Base-by-base conservation (phyloP, 2,888 invertebrate species). In the Eilema sororculum region DNA sequence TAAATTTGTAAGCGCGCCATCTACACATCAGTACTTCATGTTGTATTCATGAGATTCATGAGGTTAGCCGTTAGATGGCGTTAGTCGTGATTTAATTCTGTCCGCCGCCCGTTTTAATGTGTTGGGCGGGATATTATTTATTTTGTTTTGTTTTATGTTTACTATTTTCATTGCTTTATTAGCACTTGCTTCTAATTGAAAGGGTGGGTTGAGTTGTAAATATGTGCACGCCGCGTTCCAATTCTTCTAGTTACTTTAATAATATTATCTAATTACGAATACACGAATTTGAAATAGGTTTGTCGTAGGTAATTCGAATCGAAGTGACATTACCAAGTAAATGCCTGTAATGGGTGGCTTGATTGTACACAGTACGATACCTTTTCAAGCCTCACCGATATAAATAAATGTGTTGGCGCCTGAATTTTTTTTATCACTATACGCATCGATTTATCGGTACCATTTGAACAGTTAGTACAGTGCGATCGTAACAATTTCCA, bases 11-110 rank as follows among this genome's bases (percentile, higher is more conserved):
- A 79, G 81, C 90, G 82, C 89, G 92, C 92, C 93, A 92, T 92
- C 93, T 92, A 89, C 84, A 82, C 80, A 84, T 84, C 81, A 84
- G 69, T 68, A 75, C 73, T 79, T 88, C 90, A 92, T 93, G 92
- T 91, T 87, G 78, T 90, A 93, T 93, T 90, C 93, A 94, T 93
- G 90, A 89, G 83, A 69, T 79, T 90, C 93, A 94, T 93, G 89
- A 89, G 84, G 69, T 79, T 74, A 80, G 84, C 80, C 85, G 81
- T 86, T 90, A 94, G 93, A 91, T 93, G 93, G 93, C 94, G 91
- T 84, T 93, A 92, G 91, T 89, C 77, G 90, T 89, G 90, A 91
- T 91, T 92, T 93, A 91, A 93, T 93, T 90, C 85, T 78, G 81
- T 75, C 74, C 76, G 65, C 71, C 66, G 74, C 76, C 71, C 65